Percentiles rank a stretch among this genome's conserved stretches.
These are phyloP conservation scores for Sylvietta virens DNA, from an alignment of 2,113 vertebrate species.

Conservation along the genomic window DNA sequence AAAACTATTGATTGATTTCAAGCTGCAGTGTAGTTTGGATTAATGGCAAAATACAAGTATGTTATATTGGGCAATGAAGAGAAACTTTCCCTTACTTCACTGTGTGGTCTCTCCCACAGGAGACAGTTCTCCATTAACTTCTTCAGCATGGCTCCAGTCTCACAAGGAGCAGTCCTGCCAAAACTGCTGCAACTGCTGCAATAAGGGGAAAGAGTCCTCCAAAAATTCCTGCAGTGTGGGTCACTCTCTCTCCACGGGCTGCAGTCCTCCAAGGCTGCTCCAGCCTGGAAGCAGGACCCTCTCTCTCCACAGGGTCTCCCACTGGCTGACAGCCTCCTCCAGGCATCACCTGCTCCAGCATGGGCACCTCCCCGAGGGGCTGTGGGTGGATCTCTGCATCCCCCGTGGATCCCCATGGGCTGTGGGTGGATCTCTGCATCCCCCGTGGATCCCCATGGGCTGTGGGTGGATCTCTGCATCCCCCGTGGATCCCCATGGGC, in stretches of 20 bases:
- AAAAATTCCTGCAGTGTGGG: fast-evolving
- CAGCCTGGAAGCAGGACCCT: neutral
- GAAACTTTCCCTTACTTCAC: no score
- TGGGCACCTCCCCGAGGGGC: neutral
- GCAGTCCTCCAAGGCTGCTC: neutral
- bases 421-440: neutral
- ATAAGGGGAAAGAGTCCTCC: neutral
- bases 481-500: fast-evolving
- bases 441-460: fast-evolving
- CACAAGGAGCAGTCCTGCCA: no score
- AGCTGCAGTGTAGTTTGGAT: neutral
- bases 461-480: neutral
- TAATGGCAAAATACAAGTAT: neutral
- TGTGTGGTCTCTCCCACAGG: neutral
- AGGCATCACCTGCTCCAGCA: fast-evolving
- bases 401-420: neutral
- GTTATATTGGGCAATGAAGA: neutral
- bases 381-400: neutral
- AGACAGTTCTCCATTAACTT: no score
- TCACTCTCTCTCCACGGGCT: fast-evolving
- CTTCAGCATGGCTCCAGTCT: neutral
- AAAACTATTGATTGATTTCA: neutral
- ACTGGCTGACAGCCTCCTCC: neutral
- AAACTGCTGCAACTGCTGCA: neutral
- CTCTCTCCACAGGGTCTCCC: neutral